These are phyloP conservation scores for Muscicapa striata DNA, from an alignment of 2,797 vertebrate genomes.

Conservation along the genomic window DNA sequence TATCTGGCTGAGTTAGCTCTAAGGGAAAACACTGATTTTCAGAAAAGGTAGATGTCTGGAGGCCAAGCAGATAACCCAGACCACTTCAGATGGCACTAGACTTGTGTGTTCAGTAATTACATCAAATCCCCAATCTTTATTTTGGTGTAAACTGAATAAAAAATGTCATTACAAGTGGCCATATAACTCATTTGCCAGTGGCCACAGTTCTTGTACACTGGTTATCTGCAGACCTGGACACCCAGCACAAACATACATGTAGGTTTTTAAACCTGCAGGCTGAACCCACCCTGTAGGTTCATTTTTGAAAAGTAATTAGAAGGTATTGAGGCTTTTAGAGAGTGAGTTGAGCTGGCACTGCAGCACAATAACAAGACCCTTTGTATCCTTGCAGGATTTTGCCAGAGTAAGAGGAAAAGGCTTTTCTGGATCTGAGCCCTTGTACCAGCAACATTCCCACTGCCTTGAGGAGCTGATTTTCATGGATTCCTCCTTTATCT, in stretches of 20 bases:
- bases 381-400: background rate
- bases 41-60: background rate
- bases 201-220: background rate
- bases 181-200: background rate
- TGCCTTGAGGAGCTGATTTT: slow-evolving; percentile 23
- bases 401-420: background rate
- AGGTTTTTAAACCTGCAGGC: background rate
- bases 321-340: background rate
- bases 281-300: background rate
- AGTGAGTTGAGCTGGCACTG: background rate
- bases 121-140: background rate
- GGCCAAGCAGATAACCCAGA: background rate
- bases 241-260: accelerated
- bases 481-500: slow-evolving; percentile 22
- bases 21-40: background rate
- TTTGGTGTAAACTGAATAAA: background rate
- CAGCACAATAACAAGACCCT: background rate
- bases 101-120: background rate
- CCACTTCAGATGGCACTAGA: background rate
- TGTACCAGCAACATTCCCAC: slow-evolving; percentile 24
- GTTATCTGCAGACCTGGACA: background rate
- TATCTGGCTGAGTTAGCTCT: background rate
- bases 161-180: background rate
- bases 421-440: background rate
- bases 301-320: background rate